Evolutionary conservation across 2,888 invertebrate species (phyloP).

Genomic region (Cremastobaeus sp.): DNA sequence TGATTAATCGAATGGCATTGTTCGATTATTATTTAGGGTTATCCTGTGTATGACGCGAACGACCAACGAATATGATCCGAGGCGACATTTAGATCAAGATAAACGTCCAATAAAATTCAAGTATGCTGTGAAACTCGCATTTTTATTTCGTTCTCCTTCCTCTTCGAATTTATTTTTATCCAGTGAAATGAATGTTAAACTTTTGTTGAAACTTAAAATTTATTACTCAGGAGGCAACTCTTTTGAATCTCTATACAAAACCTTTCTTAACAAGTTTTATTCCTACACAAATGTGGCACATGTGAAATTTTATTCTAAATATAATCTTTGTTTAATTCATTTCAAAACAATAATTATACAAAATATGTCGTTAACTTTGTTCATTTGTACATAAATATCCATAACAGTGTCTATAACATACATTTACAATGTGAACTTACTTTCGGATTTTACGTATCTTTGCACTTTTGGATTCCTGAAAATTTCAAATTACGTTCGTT

Average conservation of each 20-base stretch:
- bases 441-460: conserved; percentile 24
- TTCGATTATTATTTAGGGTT: conserved; percentile 52
- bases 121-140: conserved; percentile 51
- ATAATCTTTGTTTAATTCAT: conserved; percentile 31
- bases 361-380: conserved; percentile 24
- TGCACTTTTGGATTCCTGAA: conserved; percentile 26
- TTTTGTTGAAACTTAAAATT: too few relatives aligned
- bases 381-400: conserved; percentile 39
- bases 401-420: conserved; percentile 15
- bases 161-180: too few relatives aligned
- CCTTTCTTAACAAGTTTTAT: too few relatives aligned
- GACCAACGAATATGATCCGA: conserved; percentile 56
- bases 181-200: too few relatives aligned
- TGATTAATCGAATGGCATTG: conserved; percentile 49
- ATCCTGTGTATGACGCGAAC: conserved; percentile 49
- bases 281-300: too few relatives aligned
- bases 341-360: conserved; percentile 33
- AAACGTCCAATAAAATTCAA: conserved; percentile 60
- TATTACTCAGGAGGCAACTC: too few relatives aligned
- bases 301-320: conserved; percentile 16
- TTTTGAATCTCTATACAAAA: too few relatives aligned
- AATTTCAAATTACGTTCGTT: not conserved
- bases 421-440: conserved; percentile 20
- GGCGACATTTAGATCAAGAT: conserved; percentile 54
- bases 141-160: too few relatives aligned